Conservation (phyloP, 2,797 vertebrate genomes). For the Helostoma temminkii region DNA sequence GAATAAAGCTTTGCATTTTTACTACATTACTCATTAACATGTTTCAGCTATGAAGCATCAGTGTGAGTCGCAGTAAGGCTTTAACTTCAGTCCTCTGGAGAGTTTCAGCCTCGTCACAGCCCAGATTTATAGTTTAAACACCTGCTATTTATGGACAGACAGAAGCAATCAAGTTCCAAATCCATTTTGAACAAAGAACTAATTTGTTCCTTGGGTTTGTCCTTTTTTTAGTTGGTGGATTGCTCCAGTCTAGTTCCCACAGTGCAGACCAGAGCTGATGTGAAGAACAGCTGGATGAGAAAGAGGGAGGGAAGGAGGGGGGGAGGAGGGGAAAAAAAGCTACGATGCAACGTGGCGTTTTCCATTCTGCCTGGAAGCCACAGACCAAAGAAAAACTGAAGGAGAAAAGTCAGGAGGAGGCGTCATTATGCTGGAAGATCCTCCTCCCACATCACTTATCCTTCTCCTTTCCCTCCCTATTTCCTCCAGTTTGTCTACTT, state of each 20-base stretch:
- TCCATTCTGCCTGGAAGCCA: conserved; percentile 72
- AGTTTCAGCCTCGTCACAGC: conserved; percentile 17
- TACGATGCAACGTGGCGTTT: conserved; percentile 85
- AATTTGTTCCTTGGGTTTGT: not conserved
- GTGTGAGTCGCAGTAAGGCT: not conserved
- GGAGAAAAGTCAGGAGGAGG: conserved; percentile 4
- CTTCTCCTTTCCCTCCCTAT: conserved; percentile 20
- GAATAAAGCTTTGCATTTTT: not conserved
- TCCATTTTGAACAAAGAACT: not conserved
- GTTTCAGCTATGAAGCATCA: conserved; percentile 2
- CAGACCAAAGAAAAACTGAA: conserved; percentile 48
- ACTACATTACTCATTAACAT: not conserved
- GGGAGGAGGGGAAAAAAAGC: conserved; percentile 18
- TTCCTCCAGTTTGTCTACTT: conserved; percentile 6
- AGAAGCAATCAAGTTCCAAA: conserved; percentile 30
- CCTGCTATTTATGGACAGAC: conserved; percentile 43
- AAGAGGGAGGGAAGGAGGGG: conserved; percentile 42
- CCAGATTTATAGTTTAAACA: conserved; percentile 22
- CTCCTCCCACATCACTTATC: conserved; percentile 42
- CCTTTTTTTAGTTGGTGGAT: conserved; percentile 63
- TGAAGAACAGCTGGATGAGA: conserved; percentile 89
- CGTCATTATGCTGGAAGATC: conserved; percentile 47
- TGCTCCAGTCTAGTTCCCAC: conserved; percentile 83
- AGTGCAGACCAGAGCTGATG: conserved; percentile 73
- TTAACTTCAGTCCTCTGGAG: conserved; percentile 15